Percentiles rank a stretch among this genome's conserved stretches.
Evolutionary conservation across 2,797 vertebrate species (phyloP).

Genomic region (Streptopelia turtur): DNA sequence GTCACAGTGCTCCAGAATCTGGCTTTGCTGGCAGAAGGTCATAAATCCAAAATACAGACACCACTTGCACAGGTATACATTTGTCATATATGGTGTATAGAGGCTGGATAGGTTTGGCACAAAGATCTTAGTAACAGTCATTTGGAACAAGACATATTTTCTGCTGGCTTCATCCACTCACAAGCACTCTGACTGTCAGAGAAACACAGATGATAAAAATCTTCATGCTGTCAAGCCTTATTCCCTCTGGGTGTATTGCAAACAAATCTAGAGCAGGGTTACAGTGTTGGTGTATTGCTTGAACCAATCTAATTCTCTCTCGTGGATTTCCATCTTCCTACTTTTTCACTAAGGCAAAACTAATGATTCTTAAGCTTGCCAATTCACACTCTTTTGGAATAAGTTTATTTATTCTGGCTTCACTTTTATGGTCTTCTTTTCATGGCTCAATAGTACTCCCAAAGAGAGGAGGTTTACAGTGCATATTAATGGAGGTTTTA

Average conservation of each 20-base stretch:
- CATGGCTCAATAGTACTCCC: constrained; percentile 17
- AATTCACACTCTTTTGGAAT: constrained; percentile 47
- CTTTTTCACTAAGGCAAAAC: constrained; percentile 36
- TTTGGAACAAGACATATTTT: neutral
- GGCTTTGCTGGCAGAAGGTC: neutral
- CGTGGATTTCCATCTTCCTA: constrained; percentile 6
- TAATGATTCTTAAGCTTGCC: constrained; percentile 52
- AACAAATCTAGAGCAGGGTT: neutral
- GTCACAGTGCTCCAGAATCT: neutral
- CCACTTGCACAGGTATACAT: neutral
- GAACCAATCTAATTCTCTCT: constrained; percentile 42
- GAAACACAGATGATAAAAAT: neutral
- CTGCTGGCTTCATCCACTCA: neutral
- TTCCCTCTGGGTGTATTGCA: neutral
- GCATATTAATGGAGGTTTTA: constrained; percentile 46
- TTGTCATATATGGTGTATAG: neutral
- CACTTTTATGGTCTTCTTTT: neutral
- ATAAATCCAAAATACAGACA: neutral
- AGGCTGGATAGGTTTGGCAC: neutral
- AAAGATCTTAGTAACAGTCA: neutral
- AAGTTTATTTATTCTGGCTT: constrained; percentile 64
- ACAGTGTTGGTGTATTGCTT: neutral
- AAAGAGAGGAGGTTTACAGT: constrained; percentile 9
- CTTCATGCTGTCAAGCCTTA: neutral
- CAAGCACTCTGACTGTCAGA: neutral